phyloP scores from a whole-genome alignment of 1,140 invertebrate species.

The Procambarus virginalis region DNA sequence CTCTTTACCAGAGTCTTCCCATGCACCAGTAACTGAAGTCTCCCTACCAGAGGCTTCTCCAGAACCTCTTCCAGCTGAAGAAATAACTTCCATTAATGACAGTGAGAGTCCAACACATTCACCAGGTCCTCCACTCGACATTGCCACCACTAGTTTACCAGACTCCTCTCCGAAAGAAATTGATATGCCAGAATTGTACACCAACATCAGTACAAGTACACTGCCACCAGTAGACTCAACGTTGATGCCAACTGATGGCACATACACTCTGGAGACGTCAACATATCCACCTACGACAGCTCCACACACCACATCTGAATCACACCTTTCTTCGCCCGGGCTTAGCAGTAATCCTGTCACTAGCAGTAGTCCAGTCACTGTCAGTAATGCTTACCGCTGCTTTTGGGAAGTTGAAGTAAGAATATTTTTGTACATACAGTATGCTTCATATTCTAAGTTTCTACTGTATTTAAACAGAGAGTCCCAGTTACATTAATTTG shows the following conservation, averaged over 20 bases:
- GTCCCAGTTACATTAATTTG: no score
- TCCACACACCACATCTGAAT: neutral
- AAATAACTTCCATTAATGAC: neutral
- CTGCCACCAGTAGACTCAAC: neutral
- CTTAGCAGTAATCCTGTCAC: neutral
- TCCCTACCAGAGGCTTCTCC: neutral
- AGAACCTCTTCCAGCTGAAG: neutral
- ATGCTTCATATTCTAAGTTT: no score
- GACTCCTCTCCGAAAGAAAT: neutral
- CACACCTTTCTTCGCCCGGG: neutral
- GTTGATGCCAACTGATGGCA: neutral
- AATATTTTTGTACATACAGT: neutral
- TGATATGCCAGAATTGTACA: neutral
- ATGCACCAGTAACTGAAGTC: neutral
- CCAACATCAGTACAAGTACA: neutral
- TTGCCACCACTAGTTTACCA: neutral
- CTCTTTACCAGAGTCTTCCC: neutral
- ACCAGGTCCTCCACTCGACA: neutral
- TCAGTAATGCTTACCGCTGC: neutral
- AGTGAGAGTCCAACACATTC: neutral
- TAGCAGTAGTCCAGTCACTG: neutral
- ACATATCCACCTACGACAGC: neutral
- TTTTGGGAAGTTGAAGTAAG: slow-evolving; percentile 23
- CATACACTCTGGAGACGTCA: neutral
- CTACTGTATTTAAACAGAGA: no score